Percentiles rank a stretch among this genome's conserved stretches.
These are phyloP conservation scores for Narcine bancroftii DNA, from an alignment of 2,113 vertebrate species.

Conservation along the genomic window DNA sequence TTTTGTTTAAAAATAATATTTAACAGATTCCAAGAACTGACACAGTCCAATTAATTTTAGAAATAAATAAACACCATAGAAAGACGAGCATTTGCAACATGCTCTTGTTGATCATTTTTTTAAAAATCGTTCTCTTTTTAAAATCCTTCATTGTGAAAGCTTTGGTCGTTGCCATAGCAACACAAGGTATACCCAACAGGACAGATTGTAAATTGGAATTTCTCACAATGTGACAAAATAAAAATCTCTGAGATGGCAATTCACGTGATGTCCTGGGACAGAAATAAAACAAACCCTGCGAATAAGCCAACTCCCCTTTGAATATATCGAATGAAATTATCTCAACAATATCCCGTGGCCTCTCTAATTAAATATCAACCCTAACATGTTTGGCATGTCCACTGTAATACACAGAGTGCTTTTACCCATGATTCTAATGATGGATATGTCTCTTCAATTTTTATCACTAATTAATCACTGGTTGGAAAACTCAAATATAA, in stretches of 20 bases:
- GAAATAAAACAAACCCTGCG: too few species aligned
- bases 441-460: not conserved
- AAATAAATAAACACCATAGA: conserved; percentile 6
- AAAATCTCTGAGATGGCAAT: not conserved
- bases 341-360: too few species aligned
- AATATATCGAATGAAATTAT: too few species aligned
- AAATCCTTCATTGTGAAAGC: not conserved
- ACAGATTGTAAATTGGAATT: not conserved
- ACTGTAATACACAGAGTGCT: too few species aligned
- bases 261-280: not conserved
- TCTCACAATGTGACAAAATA: not conserved
- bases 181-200: too few species aligned
- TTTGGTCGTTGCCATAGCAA: not conserved
- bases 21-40: not conserved
- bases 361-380: too few species aligned
- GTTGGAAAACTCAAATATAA: not conserved
- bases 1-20: not conserved
- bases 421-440: too few species aligned
- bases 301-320: not conserved
- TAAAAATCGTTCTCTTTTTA: not conserved
- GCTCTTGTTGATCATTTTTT: not conserved
- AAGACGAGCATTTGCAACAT: not conserved
- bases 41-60: not conserved
- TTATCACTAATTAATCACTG: not conserved
- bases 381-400: too few species aligned